These are phyloP conservation scores for Brassicogethes aeneus DNA, from an alignment of 2,888 invertebrate genomes.

Conservation along the genomic window DNA sequence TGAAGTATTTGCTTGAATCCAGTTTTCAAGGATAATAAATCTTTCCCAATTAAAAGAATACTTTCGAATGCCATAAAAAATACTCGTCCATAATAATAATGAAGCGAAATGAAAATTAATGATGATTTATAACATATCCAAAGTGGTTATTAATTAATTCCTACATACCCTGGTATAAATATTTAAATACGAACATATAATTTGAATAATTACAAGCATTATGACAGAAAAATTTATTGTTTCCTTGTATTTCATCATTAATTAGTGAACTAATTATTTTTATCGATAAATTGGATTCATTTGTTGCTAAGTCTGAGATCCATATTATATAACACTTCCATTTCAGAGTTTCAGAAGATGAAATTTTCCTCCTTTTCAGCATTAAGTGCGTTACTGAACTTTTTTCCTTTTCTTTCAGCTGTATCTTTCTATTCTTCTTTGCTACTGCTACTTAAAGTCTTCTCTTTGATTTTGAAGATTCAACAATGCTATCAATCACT, in stretches of 20 bases:
- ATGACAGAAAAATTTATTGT: neutral
- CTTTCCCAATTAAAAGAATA: neutral
- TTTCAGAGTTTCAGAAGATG: too few species aligned
- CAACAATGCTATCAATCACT: too few species aligned
- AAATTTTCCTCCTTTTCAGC: too few species aligned
- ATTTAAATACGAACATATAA: neutral
- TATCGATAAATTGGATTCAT: too few species aligned
- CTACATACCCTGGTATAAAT: neutral
- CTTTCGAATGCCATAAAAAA: neutral
- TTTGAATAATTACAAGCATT: neutral
- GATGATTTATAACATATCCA: neutral
- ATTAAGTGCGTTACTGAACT: too few species aligned
- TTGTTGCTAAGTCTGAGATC: too few species aligned
- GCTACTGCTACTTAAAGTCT: too few species aligned
- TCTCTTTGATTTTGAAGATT: too few species aligned
- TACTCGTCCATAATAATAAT: neutral
- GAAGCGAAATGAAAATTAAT: neutral
- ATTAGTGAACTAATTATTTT: too few species aligned
- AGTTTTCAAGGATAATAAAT: neutral
- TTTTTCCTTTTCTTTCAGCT: too few species aligned
- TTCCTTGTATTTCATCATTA: neutral
- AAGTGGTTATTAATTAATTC: neutral
- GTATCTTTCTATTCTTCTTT: too few species aligned
- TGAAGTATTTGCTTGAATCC: neutral
- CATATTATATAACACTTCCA: too few species aligned